Conservation (phyloP, 2,888 invertebrate species). For the Trachelus tabidus region DNA sequence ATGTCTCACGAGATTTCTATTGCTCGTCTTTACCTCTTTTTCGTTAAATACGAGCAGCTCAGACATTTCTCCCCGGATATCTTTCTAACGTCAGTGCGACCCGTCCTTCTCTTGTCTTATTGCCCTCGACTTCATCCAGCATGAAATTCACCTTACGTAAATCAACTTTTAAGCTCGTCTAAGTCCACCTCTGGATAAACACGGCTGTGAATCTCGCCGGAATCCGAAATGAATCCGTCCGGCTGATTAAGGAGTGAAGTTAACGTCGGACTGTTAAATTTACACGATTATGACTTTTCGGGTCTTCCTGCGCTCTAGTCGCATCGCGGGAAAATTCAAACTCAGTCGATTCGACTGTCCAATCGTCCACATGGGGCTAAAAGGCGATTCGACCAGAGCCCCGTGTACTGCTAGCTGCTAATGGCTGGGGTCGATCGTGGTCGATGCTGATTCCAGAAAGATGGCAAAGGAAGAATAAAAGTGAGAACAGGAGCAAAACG, state of each 20-base stretch:
- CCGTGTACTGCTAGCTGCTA: neutral
- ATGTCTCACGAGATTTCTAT: neutral
- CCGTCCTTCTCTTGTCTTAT: neutral
- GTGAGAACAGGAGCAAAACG: neutral
- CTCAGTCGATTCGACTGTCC: neutral
- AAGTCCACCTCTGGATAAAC: conserved; percentile 1
- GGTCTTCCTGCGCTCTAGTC: neutral
- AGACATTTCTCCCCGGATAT: neutral
- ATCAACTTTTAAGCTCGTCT: conserved; percentile 8
- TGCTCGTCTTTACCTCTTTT: neutral
- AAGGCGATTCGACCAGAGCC: neutral
- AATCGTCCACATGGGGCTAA: neutral
- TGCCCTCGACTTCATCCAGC: neutral
- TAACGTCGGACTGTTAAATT: conserved; percentile 5
- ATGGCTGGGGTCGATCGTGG: neutral
- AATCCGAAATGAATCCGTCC: conserved; percentile 14
- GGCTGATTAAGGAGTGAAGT: conserved; percentile 8
- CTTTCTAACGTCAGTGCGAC: neutral
- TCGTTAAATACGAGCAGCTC: neutral
- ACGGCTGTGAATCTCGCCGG: neutral
- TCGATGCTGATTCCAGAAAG: neutral
- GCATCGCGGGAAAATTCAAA: neutral
- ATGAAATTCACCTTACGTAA: neutral
- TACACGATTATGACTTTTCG: neutral
- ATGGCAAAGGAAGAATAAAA: neutral